Percentiles rank a stretch among this genome's conserved stretches.
Conservation (phyloP, 2,797 vertebrate species). For the Buceros bicornis region DNA sequence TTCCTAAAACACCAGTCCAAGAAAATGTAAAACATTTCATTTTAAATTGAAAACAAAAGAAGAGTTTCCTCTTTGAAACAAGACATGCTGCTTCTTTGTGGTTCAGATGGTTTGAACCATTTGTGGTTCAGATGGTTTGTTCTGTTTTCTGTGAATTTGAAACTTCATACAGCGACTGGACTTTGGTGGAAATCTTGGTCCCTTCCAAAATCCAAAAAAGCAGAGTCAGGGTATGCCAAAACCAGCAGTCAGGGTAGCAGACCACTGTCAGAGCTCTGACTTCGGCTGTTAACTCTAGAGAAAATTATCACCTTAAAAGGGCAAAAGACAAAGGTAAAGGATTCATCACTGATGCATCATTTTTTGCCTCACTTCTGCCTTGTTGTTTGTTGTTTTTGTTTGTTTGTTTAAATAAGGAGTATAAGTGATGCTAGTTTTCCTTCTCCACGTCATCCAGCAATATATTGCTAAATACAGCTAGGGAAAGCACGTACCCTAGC, state of each 20-base stretch:
- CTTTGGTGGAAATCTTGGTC: neutral
- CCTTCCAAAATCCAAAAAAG: neutral
- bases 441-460: neutral
- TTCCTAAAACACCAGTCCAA: neutral
- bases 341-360: neutral
- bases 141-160: conserved; percentile 6
- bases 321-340: neutral
- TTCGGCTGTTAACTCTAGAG: neutral
- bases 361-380: neutral
- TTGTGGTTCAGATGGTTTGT: neutral
- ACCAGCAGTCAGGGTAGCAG: neutral
- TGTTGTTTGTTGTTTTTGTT: no score
- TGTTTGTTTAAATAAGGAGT: neutral
- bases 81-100: neutral
- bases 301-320: neutral
- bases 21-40: conserved; percentile 35
- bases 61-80: conserved; percentile 17
- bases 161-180: neutral
- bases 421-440: neutral
- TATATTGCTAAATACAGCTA: neutral
- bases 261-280: neutral
- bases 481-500: neutral
- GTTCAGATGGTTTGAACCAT: neutral
- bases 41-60: conserved; percentile 49
- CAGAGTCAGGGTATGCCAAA: neutral